Evolutionary conservation across 2,797 vertebrate species (phyloP).

Genomic region (Smutsia temminckii): DNA sequence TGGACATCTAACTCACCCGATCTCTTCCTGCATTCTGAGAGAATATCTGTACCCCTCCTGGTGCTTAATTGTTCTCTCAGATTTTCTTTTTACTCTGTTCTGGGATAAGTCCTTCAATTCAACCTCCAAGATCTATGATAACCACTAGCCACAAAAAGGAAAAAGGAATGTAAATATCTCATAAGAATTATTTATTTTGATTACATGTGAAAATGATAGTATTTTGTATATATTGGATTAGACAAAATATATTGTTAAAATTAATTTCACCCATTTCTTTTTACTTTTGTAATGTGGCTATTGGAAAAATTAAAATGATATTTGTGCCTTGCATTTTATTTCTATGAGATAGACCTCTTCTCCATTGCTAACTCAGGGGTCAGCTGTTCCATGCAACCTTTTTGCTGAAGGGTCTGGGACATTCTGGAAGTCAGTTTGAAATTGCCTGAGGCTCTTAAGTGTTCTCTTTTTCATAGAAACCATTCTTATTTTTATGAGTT

Average conservation of each 20-base stretch:
- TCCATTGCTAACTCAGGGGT: not conserved
- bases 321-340: not conserved
- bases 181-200: not conserved
- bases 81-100: not conserved
- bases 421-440: not conserved
- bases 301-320: not conserved
- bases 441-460: not conserved
- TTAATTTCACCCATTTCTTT: not conserved
- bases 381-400: not conserved
- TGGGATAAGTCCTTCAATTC: not conserved
- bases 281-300: not conserved
- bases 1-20: not conserved
- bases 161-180: not conserved
- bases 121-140: not conserved
- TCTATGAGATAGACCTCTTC: not conserved
- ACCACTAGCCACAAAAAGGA: not conserved
- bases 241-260: not conserved
- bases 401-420: not conserved
- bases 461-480: not conserved
- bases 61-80: not conserved
- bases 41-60: not conserved
- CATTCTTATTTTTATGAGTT: not conserved
- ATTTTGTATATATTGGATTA: not conserved
- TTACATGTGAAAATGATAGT: not conserved
- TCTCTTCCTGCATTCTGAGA: not conserved